Base-by-base conservation (phyloP, 2,888 invertebrate species). In the Elmis aenea region DNA sequence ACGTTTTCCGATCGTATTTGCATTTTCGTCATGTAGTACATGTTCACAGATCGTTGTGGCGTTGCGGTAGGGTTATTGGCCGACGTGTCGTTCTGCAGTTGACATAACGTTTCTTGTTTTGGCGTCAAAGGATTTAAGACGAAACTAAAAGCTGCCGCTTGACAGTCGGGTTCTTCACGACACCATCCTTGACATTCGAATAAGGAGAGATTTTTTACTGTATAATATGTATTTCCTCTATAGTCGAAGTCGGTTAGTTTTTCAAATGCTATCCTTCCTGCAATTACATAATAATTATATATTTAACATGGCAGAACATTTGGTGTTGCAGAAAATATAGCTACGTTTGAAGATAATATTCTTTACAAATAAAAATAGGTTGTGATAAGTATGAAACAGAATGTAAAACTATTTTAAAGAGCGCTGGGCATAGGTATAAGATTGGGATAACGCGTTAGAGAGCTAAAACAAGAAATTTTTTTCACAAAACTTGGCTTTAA, bases 151-250 rank as follows among this genome's bases (percentile, higher is more conserved):
- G 90, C 85, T 3, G 91, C 92, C 2, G 93, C 91, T 59, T 87
- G 89, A 60, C 93, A 93, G 60, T 91, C 90, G 0, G 85, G 81
- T 57, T 93, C 92, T 62, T 93, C 91, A 29, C 91, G 76, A 66
- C 93, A 94, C 92, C 92, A 93, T 16, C 91, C 91, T 64, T 93
- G 91, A 66, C 93, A 94, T 68, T 93, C 92, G 72, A 90, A 91
- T 26, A 94, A 73, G 9, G 91, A 89, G 24, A 93, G 75, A 68
- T 94, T 94, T 62, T 90, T 83, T 33, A 91, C 90, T 33, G 86
- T 91, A 71, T 91, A 92, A 67, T 93, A 93, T 22, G 90, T 89
- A 37, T 83, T 89, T 32, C 93, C 93, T 34, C 86, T 74, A 67
- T 90, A 94, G 68, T 93, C 93, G 57, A 81, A 82, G 67, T 93